Evolutionary conservation across 2,113 vertebrate genomes (phyloP), one percentile per base, ranked within the genome.

Genomic region (Myocastor coypus): DNA sequence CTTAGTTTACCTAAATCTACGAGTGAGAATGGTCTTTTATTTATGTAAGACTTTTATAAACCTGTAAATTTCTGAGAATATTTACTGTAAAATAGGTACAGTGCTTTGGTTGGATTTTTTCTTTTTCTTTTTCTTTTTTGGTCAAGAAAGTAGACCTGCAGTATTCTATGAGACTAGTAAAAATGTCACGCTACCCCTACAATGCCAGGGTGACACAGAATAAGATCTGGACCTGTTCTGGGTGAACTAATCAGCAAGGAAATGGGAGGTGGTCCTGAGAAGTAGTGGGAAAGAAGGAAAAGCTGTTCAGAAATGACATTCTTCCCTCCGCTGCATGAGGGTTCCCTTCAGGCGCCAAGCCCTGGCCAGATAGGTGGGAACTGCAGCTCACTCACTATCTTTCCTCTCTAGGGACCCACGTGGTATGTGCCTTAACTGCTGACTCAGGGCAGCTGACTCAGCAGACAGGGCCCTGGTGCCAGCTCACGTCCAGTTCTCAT

Each of bases 381-480:
- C 75, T 66, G 14, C 55, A 84, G 34, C 37, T 40, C 66, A 37
- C 11, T 42, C 92, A 78, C 85, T 73, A 83, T 95, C 86, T 86
- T 82, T 82, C 61, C 52, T 96, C 89, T 96, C 87, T 95, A 81
- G 84, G 85, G 71, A 83, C 55, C 3, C 57, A 9, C 20, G 52
- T 77, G 92, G 69, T 71, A 59, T 91, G 77, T 2, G 63, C 64
- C 80, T 92, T 77, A 87, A 57, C 42, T 14, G 7, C 89, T 96
- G 95, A 96, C 73, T 97, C 83, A 84, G 64, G 11, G 37, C 22
- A 63, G 63, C 83, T 97, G 94, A 97, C 81, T 97, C 87, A 75
- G 89, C 80, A 91, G 87, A 92, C 92, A 84, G 66, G 16, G 22
- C 77, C 75, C 68, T 55, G 34, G 46, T 83, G 95, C 94, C 94